A percentile compares a stretch with the other conserved stretches of the same genome.
Evolutionary conservation across 1,140 invertebrate species (phyloP).

Genomic region (Pseudachorutes palmiensis): DNA sequence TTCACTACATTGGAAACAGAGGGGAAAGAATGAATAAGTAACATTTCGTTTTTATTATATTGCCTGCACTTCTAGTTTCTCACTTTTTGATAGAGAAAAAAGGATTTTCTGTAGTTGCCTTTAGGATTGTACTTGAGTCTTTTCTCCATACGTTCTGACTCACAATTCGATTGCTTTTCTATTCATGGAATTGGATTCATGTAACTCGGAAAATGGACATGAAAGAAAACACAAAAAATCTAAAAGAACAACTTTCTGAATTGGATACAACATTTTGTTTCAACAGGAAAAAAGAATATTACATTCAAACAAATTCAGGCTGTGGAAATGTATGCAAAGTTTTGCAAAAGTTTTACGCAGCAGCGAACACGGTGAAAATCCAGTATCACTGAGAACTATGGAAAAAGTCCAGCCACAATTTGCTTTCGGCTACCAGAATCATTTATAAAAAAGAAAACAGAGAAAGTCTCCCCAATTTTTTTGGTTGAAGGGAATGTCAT

Average conservation of each 20-base stretch:
- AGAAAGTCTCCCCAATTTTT: too few relatives aligned
- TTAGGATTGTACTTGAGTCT: not conserved
- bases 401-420: not conserved
- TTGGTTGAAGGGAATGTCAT: too few relatives aligned
- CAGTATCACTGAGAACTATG: not conserved
- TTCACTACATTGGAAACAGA: too few relatives aligned
- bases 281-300: not conserved
- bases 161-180: not conserved
- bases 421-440: not conserved
- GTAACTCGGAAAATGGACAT: not conserved
- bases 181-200: not conserved
- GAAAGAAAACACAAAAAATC: conserved; percentile 1
- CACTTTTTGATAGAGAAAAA: not conserved
- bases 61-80: not conserved
- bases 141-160: not conserved
- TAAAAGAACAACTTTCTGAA: conserved; percentile 13
- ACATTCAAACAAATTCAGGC: too few relatives aligned
- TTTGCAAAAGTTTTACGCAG: too few relatives aligned
- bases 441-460: too few relatives aligned
- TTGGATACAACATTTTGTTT: not conserved
- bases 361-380: too few relatives aligned
- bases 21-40: too few relatives aligned
- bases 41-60: too few relatives aligned
- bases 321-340: too few relatives aligned
- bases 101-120: too few relatives aligned